phyloP scores from a whole-genome alignment of 2,888 invertebrate genomes.

The Brachyptera risi region DNA sequence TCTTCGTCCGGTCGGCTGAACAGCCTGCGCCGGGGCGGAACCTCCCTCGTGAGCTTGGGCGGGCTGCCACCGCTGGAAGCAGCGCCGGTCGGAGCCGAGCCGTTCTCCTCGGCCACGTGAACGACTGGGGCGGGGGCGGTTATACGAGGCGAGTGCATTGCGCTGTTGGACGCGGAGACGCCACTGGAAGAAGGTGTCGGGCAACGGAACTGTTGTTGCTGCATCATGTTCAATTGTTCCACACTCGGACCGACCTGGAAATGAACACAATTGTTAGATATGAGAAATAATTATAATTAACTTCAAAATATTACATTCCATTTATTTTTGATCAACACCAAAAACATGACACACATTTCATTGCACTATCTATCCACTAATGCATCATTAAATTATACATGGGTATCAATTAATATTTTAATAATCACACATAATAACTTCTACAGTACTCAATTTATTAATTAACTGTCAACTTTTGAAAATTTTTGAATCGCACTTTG shows the following conservation, averaged over 20 bases:
- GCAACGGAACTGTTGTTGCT: slow-evolving; percentile 28
- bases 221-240: slow-evolving; percentile 28
- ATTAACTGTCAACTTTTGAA: too few species aligned
- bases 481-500: too few species aligned
- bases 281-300: too few species aligned
- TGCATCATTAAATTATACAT: too few species aligned
- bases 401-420: too few species aligned
- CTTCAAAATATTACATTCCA: too few species aligned
- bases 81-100: neutral
- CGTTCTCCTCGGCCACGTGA: slow-evolving; percentile 3
- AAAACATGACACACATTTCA: too few species aligned
- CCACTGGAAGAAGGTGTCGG: slow-evolving; percentile 29
- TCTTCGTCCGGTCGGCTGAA: slow-evolving; percentile 60
- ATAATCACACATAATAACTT: too few species aligned
- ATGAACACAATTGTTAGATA: neutral
- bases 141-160: slow-evolving; percentile 26
- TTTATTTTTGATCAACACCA: too few species aligned
- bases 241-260: slow-evolving; percentile 36
- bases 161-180: slow-evolving; percentile 27
- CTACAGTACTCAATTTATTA: too few species aligned
- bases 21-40: slow-evolving; percentile 42
- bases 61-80: slow-evolving; percentile 42
- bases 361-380: too few species aligned
- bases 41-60: slow-evolving; percentile 49
- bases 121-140: slow-evolving; percentile 16